A percentile compares a stretch with the other conserved stretches of the same genome.
Conservation (phyloP, 2,113 vertebrate species). For the Percina caprodes region DNA sequence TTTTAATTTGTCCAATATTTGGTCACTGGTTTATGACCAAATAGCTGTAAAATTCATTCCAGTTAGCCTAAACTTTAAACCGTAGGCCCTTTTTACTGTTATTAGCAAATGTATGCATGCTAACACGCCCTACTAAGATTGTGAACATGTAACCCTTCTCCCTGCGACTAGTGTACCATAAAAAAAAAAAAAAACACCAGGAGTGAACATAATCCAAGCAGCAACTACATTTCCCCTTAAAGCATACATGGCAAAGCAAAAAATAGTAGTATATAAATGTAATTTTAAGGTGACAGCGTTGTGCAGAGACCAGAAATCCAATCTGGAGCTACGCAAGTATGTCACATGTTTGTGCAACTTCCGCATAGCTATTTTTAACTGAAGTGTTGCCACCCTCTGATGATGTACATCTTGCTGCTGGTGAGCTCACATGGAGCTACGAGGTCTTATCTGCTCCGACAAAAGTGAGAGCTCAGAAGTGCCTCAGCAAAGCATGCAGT, state of each 20-base stretch:
- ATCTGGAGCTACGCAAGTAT: not conserved
- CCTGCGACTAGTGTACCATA: not conserved
- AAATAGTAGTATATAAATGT: not conserved
- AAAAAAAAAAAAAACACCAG: not conserved
- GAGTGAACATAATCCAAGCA: slow-evolving; percentile 3
- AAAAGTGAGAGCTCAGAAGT: slow-evolving; percentile 59
- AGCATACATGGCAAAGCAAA: slow-evolving; percentile 10
- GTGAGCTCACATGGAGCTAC: slow-evolving; percentile 72
- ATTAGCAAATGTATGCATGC: not conserved
- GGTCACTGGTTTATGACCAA: not conserved
- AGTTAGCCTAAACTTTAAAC: not conserved
- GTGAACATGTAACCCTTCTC: no score
- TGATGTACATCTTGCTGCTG: slow-evolving; percentile 66
- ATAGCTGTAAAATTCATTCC: not conserved
- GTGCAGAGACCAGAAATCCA: not conserved
- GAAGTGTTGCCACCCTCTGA: slow-evolving; percentile 48
- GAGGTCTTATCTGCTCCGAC: slow-evolving; percentile 65
- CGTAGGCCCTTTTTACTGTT: no score
- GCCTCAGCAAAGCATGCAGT: slow-evolving; percentile 60
- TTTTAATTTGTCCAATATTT: not conserved
- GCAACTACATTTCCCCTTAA: slow-evolving; percentile 4
- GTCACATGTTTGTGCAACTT: slow-evolving; percentile 41
- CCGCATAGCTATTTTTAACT: slow-evolving; percentile 60
- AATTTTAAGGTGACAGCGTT: not conserved
- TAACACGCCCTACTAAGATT: no score